phyloP scores from a whole-genome alignment of 2,797 vertebrate genomes.

The Vireo griseus region DNA sequence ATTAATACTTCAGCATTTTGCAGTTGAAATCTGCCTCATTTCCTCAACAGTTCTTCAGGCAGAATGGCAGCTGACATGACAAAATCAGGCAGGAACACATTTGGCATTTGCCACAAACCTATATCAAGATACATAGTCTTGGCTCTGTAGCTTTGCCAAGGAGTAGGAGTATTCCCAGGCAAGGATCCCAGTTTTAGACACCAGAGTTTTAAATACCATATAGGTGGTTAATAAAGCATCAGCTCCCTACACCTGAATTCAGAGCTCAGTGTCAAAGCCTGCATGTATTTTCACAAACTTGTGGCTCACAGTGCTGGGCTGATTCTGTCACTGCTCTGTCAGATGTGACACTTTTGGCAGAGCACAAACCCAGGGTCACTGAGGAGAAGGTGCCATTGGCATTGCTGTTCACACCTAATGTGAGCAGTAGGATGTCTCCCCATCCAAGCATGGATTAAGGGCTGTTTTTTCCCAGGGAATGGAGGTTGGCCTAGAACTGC shows the following conservation, averaged over 20 bases:
- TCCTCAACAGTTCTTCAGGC: background rate
- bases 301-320: background rate
- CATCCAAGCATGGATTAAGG: background rate
- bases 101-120: constrained; percentile 28
- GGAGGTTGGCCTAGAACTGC: background rate
- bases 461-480: background rate
- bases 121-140: background rate
- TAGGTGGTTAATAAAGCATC: constrained; percentile 6
- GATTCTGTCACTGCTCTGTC: background rate
- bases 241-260: background rate
- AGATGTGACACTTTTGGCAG: background rate
- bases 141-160: constrained; percentile 10
- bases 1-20: background rate
- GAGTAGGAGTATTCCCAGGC: constrained; percentile 19
- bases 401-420: background rate
- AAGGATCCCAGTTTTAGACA: constrained; percentile 12
- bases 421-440: background rate
- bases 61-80: constrained; percentile 3
- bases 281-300: background rate
- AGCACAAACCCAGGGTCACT: background rate
- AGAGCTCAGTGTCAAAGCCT: background rate
- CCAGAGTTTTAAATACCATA: background rate
- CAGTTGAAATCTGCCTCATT: background rate
- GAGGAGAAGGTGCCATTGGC: background rate
- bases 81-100: constrained; percentile 26